Evolutionary conservation across 2,797 vertebrate genomes (phyloP).

Genomic region (Acrossocheilus fasciatus): DNA sequence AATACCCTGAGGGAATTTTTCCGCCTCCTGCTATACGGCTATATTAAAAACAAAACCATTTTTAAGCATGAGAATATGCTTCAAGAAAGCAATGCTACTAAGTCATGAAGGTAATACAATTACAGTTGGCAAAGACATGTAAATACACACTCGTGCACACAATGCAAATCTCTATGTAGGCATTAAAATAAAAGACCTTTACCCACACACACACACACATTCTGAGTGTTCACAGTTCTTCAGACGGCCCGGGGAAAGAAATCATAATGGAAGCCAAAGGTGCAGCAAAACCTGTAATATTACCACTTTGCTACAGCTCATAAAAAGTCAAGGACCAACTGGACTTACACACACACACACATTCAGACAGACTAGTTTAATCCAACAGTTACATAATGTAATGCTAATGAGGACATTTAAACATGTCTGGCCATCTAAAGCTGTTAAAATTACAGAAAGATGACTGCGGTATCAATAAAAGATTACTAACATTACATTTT

Average conservation of each 20-base stretch:
- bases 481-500: slow-evolving; percentile 43
- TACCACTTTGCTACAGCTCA: slow-evolving; percentile 43
- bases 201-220: background rate
- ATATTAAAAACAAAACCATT: slow-evolving; percentile 59
- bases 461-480: slow-evolving; percentile 27
- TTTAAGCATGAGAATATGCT: slow-evolving; percentile 34
- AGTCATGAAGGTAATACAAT: slow-evolving; percentile 52
- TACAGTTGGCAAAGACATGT: slow-evolving; percentile 36
- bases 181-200: slow-evolving; percentile 15
- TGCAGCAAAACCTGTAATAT: slow-evolving; percentile 59
- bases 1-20: slow-evolving; percentile 50
- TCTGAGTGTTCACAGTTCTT: slow-evolving; percentile 48
- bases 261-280: slow-evolving; percentile 60
- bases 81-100: slow-evolving; percentile 49
- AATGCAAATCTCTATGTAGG: background rate
- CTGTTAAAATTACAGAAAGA: slow-evolving; percentile 24
- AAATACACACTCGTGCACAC: slow-evolving; percentile 33
- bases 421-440: slow-evolving; percentile 1
- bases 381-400: slow-evolving; percentile 29
- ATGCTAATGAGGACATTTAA: slow-evolving; percentile 31
- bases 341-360: slow-evolving; percentile 19
- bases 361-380: slow-evolving; percentile 25
- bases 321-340: slow-evolving; percentile 36
- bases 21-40: slow-evolving; percentile 34
- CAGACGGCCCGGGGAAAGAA: slow-evolving; percentile 52